These are phyloP conservation scores for Bradynema listronoti DNA, from an alignment of 1,140 invertebrate species.

Conservation along the genomic window DNA sequence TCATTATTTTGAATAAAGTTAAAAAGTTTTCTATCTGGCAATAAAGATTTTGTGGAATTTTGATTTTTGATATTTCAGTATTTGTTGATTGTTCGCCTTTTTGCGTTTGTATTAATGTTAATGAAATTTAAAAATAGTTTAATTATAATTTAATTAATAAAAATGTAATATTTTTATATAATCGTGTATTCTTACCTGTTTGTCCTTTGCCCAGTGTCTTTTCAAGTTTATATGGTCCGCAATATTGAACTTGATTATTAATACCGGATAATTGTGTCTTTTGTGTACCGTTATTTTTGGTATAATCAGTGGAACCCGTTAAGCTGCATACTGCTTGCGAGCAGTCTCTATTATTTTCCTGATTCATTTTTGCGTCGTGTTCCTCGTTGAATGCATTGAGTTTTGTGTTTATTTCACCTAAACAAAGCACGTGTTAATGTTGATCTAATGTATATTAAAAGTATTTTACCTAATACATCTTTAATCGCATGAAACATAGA, in stretches of 20 bases:
- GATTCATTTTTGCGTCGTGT: conserved; percentile 27
- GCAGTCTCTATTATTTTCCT: conserved; percentile 4
- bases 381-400: conserved; percentile 35
- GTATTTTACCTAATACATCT: conserved; percentile 27
- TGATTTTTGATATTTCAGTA: no score
- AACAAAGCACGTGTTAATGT: conserved; percentile 15
- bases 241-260: conserved; percentile 49
- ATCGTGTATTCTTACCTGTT: conserved; percentile 70
- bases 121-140: no score
- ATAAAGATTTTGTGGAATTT: no score
- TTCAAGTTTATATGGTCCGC: conserved; percentile 89
- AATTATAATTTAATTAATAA: no score
- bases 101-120: no score
- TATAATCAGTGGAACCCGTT: neutral
- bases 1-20: no score
- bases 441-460: conserved; percentile 3
- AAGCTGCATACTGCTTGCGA: neutral
- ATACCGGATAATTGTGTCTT: conserved; percentile 11
- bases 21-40: no score
- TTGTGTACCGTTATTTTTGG: conserved; percentile 20
- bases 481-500: conserved; percentile 21
- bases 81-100: no score
- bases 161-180: conserved; percentile 1
- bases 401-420: conserved; percentile 35
- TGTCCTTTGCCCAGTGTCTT: conserved; percentile 98